Evolutionary conservation across 2,888 invertebrate species (phyloP), one percentile per base, ranked within the genome.

Genomic region (Drosophila paracracens): DNA sequence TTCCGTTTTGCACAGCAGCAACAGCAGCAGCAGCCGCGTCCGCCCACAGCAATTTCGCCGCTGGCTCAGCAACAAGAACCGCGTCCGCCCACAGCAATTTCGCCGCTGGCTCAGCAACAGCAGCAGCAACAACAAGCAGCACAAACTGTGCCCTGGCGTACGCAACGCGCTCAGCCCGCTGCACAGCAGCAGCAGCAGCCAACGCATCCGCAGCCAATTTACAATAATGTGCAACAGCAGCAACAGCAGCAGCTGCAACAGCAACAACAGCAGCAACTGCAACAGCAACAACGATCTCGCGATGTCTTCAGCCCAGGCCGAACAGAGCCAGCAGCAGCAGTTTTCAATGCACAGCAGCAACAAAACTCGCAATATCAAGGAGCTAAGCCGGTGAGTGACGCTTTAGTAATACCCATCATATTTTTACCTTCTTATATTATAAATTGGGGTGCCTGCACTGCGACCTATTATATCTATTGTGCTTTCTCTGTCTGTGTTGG

Each of bases 131-230:
- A 77, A 57, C 74, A 76, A 64, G 72, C 74, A 70, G 62, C 83
- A 62, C 80, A 89, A 75, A 59, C 90, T 70, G 90, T 92, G 79
- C 87, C 92, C 54, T 91, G 92, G 93, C 92, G 92, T 57, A 90
- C 90, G 46, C 92, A 92, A 72, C 92, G 91, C 57, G 82, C 82
- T 62, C 86, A 81, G 54, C 58, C 83, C 33, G 81, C 79, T 80
- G 63, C 78, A 29, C 82, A 82, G 56, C 81, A 81, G 48, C 83
- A 72, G 43, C 76, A 75, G 25, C 79, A 79, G 52, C 83, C 80
- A 73, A 65, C 84, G 68, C 90, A 90, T 74, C 91, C 91, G 38
- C 87, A 91, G 75, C 85, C 91, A 60, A 89, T 90, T 75, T 92
- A 74, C 82, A 90, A 91, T 71, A 90, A 92, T 86, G 91, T 92